These are phyloP conservation scores for Desoria tigrina DNA, from an alignment of 2,888 invertebrate genomes.

Conservation along the genomic window DNA sequence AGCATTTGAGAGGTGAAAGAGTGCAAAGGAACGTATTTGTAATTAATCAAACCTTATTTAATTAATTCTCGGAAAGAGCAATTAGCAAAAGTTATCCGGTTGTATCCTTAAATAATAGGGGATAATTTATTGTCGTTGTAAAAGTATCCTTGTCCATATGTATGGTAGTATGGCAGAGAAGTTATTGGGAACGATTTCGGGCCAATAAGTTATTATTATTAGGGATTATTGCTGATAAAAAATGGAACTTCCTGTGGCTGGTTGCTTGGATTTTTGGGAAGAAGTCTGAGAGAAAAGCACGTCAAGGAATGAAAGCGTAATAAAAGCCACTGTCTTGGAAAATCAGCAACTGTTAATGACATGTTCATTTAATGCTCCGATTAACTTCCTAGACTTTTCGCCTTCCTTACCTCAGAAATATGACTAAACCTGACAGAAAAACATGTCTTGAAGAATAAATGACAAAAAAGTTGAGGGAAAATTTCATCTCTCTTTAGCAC, in stretches of 20 bases:
- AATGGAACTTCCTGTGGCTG: background rate
- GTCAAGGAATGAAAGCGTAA: conserved; percentile 23
- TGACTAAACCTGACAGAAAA: background rate
- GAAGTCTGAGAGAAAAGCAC: no score
- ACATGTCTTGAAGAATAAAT: conserved; percentile 1
- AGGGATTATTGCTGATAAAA: background rate
- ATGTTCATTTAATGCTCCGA: conserved; percentile 52
- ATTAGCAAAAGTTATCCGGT: no score
- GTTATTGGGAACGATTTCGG: no score
- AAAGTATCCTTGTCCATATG: no score
- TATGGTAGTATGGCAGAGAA: no score
- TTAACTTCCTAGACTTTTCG: conserved; percentile 32
- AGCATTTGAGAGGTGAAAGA: no score
- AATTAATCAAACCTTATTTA: no score
- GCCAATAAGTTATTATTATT: no score
- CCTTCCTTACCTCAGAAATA: conserved; percentile 13
- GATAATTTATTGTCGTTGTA: no score
- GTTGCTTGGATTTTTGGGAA: background rate
- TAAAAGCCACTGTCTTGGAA: conserved; percentile 48
- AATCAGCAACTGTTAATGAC: conserved; percentile 53
- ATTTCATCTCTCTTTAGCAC: background rate
- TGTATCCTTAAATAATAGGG: no score
- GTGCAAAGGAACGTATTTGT: no score
- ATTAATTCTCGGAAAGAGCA: no score
- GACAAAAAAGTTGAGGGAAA: background rate